Evolutionary conservation across 2,113 vertebrate genomes (phyloP).

Genomic region (Cyanocitta stelleri): DNA sequence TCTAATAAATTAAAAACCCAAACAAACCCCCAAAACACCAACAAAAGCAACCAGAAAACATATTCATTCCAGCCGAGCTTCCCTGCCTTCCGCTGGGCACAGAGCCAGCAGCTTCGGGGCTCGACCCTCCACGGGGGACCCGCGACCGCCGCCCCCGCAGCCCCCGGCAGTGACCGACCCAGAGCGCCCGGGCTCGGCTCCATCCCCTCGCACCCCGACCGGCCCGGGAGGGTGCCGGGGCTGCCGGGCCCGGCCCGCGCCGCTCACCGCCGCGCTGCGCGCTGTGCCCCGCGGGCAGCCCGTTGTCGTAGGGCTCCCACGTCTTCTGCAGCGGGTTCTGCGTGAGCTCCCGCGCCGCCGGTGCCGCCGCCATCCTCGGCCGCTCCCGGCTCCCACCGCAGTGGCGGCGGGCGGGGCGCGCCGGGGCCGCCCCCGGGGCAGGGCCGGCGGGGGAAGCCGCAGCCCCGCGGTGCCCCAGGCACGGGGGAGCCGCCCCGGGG

Average conservation of each 20-base stretch:
- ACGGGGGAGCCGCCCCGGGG: too few species aligned
- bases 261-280: slow-evolving; percentile 54
- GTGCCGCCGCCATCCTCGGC: slow-evolving; percentile 20
- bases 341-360: slow-evolving; percentile 41
- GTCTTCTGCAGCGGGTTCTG: slow-evolving; percentile 60
- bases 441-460: background rate
- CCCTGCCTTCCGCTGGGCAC: background rate
- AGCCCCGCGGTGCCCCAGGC: background rate
- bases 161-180: background rate
- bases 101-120: background rate
- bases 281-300: slow-evolving; percentile 51
- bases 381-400: background rate
- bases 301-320: slow-evolving; percentile 46
- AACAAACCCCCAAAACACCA: background rate
- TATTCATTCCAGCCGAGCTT: background rate
- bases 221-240: background rate
- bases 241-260: background rate
- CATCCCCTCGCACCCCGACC: background rate
- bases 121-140: background rate
- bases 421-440: background rate
- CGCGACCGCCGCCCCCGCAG: background rate
- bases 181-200: background rate
- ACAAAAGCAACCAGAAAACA: background rate
- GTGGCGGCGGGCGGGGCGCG: background rate
- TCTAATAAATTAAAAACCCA: background rate